Base-by-base conservation (phyloP, 2,797 vertebrate genomes). In the Gorsachius magnificus region DNA sequence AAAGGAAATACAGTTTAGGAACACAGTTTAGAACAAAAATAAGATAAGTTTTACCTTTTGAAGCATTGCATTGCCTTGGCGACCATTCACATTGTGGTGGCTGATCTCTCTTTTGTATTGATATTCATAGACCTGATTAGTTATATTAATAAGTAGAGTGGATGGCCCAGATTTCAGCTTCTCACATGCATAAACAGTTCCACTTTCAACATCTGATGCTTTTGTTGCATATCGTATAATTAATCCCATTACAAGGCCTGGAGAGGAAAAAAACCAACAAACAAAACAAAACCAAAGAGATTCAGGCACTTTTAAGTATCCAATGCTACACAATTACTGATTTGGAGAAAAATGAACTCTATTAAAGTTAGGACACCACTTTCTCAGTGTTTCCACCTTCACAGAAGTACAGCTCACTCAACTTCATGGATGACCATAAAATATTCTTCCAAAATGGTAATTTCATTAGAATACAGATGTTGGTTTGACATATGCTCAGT, bases 201-300 rank as follows among this genome's bases (percentile, higher is more conserved):
- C 98, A 82, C 70, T 95, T 65, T 97, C 96, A 38, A 85, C 74
- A 64, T 97, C 97, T 86, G 95, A 85, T 63, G 96, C 96, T 90
- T 97, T 93, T 41, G 97, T 98, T 69, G 98, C 90, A 19, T 97
- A 98, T 65, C 96, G 97, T 95, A 99, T 96, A 46, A 98, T 97
- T 74, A 98, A 93, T 75, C 99, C 98, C 97, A 99, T 98, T 87
- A 99, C 82, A 63, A 99, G 97, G 25, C 99, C 99, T 99, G 95
- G 46, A 97, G 81, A 96, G 18, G n/a, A 26, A 87, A 70, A 31
- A 70, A 20, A 36, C 41, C 41, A 70, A 19, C 36, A 50, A 68
- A 45, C 41, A 45, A 45, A 57, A 33, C 36, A 88, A 75, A 85
- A 41, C 4, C 3, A 53, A 65, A 89, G 22, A 43, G 16, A 72